These are phyloP conservation scores for Omphaloscelis lunosa DNA, from an alignment of 2,888 invertebrate genomes.

Conservation along the genomic window DNA sequence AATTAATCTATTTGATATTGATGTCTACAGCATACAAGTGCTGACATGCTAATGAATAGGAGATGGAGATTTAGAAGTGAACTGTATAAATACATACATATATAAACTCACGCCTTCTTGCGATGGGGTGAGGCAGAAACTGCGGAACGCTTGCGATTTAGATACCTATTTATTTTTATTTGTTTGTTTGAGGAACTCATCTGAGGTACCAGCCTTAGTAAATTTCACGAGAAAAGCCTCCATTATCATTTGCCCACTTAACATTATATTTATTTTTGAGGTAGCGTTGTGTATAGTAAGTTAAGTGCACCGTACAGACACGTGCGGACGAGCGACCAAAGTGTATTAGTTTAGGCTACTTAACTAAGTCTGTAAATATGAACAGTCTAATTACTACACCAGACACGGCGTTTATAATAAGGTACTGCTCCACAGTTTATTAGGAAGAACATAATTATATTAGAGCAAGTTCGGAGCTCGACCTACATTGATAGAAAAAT, in stretches of 20 bases:
- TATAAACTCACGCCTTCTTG: neutral
- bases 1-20: constrained; percentile 49
- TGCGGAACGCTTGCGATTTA: neutral
- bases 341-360: constrained; percentile 65
- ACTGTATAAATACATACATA: neutral
- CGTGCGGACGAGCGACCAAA: constrained; percentile 1
- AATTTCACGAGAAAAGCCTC: neutral
- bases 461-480: too few relatives aligned
- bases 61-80: neutral
- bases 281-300: constrained; percentile 9
- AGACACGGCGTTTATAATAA: neutral
- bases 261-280: neutral
- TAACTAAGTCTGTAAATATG: constrained; percentile 61
- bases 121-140: neutral
- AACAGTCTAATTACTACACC: constrained; percentile 61
- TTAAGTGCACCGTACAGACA: neutral
- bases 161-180: neutral
- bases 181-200: neutral
- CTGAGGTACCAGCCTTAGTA: too few relatives aligned
- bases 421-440: too few relatives aligned
- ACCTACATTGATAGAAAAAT: too few relatives aligned
- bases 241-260: neutral
- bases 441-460: too few relatives aligned
- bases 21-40: neutral
- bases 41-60: constrained; percentile 1